A percentile compares a stretch with the other conserved stretches of the same genome.
These are phyloP conservation scores for Penaeus chinensis DNA, from an alignment of 1,140 invertebrate genomes.

Conservation along the genomic window DNA sequence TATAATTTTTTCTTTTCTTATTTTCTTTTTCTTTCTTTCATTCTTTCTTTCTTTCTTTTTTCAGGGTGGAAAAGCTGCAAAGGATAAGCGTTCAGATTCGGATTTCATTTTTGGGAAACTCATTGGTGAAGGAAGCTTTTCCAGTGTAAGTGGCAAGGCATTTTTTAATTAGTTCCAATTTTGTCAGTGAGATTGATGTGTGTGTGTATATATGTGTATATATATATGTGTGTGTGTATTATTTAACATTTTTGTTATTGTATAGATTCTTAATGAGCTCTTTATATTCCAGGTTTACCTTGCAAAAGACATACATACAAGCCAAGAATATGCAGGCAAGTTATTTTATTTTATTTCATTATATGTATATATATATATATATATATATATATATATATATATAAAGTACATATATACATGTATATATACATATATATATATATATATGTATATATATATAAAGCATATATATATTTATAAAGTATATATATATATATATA, in stretches of 20 bases:
- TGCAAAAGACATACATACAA: conserved; percentile 89
- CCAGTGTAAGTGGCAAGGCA: conserved; percentile 78
- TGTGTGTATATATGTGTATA: background rate
- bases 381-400: no score
- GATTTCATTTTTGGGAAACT: conserved; percentile 96
- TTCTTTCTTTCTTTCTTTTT: background rate
- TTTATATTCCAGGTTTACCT: conserved; percentile 80
- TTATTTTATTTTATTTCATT: conserved; percentile 64
- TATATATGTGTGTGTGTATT: background rate
- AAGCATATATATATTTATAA: no score
- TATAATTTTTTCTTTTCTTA: background rate
- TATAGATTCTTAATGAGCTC: conserved; percentile 1
- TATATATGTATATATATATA: no score
- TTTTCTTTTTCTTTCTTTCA: background rate
- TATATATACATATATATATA: no score
- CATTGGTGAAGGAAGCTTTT: conserved; percentile 96
- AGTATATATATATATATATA: no score
- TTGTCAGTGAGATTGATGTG: conserved; percentile 3
- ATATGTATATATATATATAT: background rate
- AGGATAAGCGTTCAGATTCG: conserved; percentile 67
- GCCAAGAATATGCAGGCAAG: conserved; percentile 94
- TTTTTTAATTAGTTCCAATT: conserved; percentile 23
- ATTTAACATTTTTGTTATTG: background rate
- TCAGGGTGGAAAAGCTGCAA: conserved; percentile 17
- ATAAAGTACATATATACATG: no score